Conservation (phyloP, 1,140 invertebrate species). For the Laodelphax striatellus region DNA sequence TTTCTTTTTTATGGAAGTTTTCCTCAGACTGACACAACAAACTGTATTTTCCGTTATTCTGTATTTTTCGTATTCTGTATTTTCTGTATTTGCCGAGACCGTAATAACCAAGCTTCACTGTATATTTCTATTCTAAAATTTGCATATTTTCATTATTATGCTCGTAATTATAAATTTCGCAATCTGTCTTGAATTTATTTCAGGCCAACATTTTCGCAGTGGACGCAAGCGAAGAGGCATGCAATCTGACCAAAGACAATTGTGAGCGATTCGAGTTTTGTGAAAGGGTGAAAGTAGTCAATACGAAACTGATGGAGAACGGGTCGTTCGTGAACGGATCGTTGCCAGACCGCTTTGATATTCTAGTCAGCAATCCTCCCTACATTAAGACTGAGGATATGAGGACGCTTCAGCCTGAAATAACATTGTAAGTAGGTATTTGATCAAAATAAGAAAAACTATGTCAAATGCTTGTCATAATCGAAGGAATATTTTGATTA, state of each 20-base stretch:
- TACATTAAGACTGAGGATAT: constrained; percentile 45
- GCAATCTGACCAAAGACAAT: constrained; percentile 45
- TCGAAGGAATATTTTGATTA: too few species aligned
- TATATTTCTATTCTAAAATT: neutral
- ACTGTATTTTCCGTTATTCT: too few species aligned
- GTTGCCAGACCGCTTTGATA: constrained; percentile 34
- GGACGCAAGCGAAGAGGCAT: constrained; percentile 45
- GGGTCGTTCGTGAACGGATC: constrained; percentile 25
- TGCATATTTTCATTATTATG: too few species aligned
- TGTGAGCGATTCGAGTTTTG: constrained; percentile 34
- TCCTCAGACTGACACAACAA: constrained; percentile 44
- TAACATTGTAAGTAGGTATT: constrained; percentile 43
- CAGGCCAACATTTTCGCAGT: constrained; percentile 40
- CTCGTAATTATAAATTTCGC: constrained; percentile 31
- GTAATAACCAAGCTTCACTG: neutral
- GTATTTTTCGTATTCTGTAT: too few species aligned
- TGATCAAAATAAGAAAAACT: neutral
- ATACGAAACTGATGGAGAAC: constrained; percentile 31
- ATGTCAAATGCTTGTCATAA: too few species aligned
- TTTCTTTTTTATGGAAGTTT: constrained; percentile 37
- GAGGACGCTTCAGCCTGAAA: constrained; percentile 41
- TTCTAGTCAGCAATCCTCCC: constrained; percentile 53
- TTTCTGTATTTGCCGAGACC: too few species aligned
- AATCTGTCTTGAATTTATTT: constrained; percentile 10
- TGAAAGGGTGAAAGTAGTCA: constrained; percentile 37